phyloP scores from a whole-genome alignment of 2,797 vertebrate genomes.

The Triplophysa bombifrons region DNA sequence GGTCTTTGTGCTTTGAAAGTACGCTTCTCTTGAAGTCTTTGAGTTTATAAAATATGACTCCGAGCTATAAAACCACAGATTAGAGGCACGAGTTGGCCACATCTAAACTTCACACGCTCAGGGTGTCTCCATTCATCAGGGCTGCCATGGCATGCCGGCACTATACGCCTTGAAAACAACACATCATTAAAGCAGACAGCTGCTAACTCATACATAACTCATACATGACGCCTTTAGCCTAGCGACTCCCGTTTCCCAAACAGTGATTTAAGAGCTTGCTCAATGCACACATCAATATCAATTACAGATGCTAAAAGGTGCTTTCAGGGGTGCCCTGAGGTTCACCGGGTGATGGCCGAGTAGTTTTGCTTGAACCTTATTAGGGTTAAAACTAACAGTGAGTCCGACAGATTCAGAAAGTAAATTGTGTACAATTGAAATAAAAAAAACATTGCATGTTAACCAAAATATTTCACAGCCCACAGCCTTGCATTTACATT shows the following conservation, averaged over 20 bases:
- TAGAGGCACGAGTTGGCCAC: conserved; percentile 70
- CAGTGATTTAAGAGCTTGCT: conserved; percentile 72
- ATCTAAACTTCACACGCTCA: conserved; percentile 51
- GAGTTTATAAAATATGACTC: too few relatives aligned
- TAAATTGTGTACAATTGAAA: conserved; percentile 12
- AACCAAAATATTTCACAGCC: background rate
- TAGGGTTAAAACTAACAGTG: conserved; percentile 24
- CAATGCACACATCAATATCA: conserved; percentile 72
- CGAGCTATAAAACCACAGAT: too few relatives aligned
- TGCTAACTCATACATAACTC: conserved; percentile 69
- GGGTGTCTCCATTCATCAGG: conserved; percentile 75
- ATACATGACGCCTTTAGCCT: conserved; percentile 51
- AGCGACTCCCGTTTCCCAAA: conserved; percentile 50
- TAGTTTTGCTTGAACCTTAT: conserved; percentile 30
- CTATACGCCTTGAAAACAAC: conserved; percentile 61
- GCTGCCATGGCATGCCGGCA: conserved; percentile 62
- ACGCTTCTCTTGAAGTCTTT: background rate
- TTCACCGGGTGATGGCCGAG: conserved; percentile 22
- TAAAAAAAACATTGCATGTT: background rate
- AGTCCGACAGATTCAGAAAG: conserved; percentile 46
- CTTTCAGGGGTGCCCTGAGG: conserved; percentile 61
- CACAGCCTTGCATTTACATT: background rate
- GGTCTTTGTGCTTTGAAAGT: too few relatives aligned
- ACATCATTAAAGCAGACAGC: conserved; percentile 71
- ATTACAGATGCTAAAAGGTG: conserved; percentile 72